Conservation (phyloP, 2,113 vertebrate genomes). For the Tetraodon nigroviridis region DNA sequence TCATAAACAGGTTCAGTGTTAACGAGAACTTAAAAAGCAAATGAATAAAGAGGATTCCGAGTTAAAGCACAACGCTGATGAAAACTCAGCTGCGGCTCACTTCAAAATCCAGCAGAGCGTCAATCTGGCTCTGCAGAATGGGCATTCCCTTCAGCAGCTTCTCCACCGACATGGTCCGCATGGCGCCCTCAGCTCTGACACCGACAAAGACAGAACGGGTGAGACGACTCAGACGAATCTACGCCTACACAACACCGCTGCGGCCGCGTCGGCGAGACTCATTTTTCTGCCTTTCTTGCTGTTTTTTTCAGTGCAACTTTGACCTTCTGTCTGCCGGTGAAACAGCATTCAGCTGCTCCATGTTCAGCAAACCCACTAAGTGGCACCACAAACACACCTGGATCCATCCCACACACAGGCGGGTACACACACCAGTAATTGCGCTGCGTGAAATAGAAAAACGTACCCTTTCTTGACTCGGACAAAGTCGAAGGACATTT, state of each 20-base stretch:
- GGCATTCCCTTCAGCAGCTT: conserved; percentile 97
- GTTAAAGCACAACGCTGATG: no score
- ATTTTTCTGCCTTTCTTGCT: neutral
- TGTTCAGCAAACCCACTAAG: no score
- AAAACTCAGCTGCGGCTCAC: conserved; percentile 72
- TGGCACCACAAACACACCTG: no score
- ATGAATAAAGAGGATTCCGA: neutral
- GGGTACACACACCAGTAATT: neutral
- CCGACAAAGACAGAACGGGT: conserved; percentile 3
- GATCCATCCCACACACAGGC: conserved; percentile 1
- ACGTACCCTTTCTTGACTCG: conserved; percentile 96
- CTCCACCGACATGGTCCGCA: conserved; percentile 95
- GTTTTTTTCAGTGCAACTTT: conserved; percentile 12
- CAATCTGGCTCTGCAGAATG: conserved; percentile 92
- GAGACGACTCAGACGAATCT: neutral
- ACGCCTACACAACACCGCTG: neutral
- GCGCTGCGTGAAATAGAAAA: neutral
- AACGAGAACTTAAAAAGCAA: no score
- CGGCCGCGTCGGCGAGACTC: conserved; percentile 11
- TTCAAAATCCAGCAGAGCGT: conserved; percentile 94
- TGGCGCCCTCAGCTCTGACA: conserved; percentile 89
- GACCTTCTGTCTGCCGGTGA: conserved; percentile 27
- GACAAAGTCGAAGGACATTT: conserved; percentile 97
- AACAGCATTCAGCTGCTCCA: no score
- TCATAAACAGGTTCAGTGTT: no score